Base-by-base conservation (phyloP, 2,888 invertebrate genomes). In the Xylophagus ater region DNA sequence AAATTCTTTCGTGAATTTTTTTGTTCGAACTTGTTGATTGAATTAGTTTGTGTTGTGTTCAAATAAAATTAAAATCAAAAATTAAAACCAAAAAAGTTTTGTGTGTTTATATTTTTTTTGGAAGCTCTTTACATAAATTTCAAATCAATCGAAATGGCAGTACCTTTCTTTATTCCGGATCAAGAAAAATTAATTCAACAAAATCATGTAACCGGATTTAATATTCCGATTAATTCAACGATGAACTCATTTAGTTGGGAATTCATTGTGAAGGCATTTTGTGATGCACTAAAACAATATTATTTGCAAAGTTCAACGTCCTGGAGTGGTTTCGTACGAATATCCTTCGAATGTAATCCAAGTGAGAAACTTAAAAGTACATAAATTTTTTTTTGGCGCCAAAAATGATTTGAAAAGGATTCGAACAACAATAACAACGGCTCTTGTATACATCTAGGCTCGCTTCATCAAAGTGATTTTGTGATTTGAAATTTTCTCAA, bases 381-480 rank as follows among this genome's bases (percentile, higher is more conserved):
- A 17, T 40, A 40, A 34, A 15, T 21, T 9, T 10, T n/a, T n/a
- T n/a, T n/a, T n/a, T n/a, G n/a, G n/a, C n/a, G n/a, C n/a, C n/a
- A n/a, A n/a, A n/a, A n/a, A n/a, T n/a, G n/a, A n/a, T n/a, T n/a
- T n/a, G n/a, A n/a, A n/a, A n/a, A n/a, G n/a, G n/a, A n/a, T n/a
- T n/a, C n/a, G n/a, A n/a, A n/a, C n/a, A n/a, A n/a, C n/a, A n/a
- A n/a, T n/a, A n/a, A n/a, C n/a, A n/a, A n/a, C n/a, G n/a, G n/a
- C n/a, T n/a, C n/a, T n/a, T n/a, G n/a, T n/a, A n/a, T n/a, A n/a
- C n/a, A 7, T n/a, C 34, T 34, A 36, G 28, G 20, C 26, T 35
- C 31, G 41, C 42, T 42, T 37, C 42, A 44, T 44, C 42, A 42
- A 44, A 44, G 44, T 39, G 42, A n/a, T 42, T 44, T 42, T 44